Percentiles rank a stretch among this genome's conserved stretches.
Evolutionary conservation across 2,888 invertebrate species (phyloP).

Genomic region (Epinotia brunnichana): DNA sequence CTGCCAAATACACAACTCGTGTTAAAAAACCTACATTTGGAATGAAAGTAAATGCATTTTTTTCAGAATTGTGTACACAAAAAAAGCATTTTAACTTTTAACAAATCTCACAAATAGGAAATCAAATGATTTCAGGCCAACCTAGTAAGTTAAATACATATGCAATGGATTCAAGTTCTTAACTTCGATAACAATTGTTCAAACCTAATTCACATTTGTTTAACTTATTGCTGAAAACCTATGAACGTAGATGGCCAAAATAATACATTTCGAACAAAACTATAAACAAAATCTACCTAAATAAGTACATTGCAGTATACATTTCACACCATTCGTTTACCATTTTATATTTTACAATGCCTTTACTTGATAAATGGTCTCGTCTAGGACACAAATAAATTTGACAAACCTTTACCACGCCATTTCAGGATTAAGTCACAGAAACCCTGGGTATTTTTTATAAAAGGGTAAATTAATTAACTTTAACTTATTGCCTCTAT

Average conservation of each 20-base stretch:
- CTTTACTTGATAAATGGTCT: conserved; percentile 13
- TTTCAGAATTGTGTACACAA: conserved; percentile 24
- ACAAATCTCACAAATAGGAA: conserved; percentile 25
- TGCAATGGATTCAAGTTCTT: neutral
- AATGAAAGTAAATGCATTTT: conserved; percentile 54
- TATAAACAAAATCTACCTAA: conserved; percentile 37
- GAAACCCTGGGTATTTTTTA: too few species aligned
- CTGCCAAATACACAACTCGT: conserved; percentile 59
- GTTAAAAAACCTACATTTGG: conserved; percentile 45
- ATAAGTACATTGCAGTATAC: conserved; percentile 41
- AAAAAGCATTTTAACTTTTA: neutral
- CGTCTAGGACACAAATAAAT: conserved; percentile 2
- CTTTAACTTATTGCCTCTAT: too few species aligned
- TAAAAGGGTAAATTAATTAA: too few species aligned
- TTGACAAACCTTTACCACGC: neutral
- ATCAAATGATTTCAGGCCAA: neutral
- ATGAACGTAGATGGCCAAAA: conserved; percentile 2
- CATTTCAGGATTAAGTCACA: too few species aligned
- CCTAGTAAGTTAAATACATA: neutral
- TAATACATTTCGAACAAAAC: conserved; percentile 17
- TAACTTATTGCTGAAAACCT: neutral
- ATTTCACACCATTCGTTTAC: conserved; percentile 30
- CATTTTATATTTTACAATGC: conserved; percentile 38
- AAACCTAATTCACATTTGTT: neutral
- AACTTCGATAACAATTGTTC: neutral